phyloP scores from a whole-genome alignment of 2,113 vertebrate species.

The Aptenodytes forsteri region DNA sequence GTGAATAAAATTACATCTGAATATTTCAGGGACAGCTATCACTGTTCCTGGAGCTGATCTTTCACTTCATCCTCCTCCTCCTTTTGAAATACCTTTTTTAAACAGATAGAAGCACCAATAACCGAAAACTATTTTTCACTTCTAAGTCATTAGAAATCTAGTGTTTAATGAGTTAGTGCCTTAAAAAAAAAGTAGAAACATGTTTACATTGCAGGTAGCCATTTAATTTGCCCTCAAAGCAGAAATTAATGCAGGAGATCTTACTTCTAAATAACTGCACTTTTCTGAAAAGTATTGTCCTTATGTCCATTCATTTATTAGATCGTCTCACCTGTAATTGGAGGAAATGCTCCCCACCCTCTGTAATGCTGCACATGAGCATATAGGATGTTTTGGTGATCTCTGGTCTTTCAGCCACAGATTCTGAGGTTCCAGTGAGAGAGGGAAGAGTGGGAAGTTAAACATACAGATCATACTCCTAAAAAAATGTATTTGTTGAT shows the following conservation, averaged over 20 bases:
- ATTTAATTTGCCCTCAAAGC: background rate
- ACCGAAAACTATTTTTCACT: background rate
- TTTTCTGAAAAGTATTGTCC: background rate
- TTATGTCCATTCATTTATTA: background rate
- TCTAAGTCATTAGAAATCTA: background rate
- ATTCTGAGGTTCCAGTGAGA: background rate
- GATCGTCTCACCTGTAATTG: background rate
- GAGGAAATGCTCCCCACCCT: background rate
- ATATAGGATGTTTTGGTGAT: background rate
- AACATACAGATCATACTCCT: background rate
- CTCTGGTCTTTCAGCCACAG: background rate
- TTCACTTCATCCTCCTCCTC: background rate
- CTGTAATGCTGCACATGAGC: background rate
- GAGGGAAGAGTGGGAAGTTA: background rate
- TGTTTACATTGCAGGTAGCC: background rate
- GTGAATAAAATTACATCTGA: background rate
- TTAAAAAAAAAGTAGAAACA: background rate
- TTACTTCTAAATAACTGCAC: background rate
- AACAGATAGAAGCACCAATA: background rate
- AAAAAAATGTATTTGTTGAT: background rate
- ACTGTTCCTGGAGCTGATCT: background rate
- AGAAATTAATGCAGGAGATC: background rate
- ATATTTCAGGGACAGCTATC: background rate
- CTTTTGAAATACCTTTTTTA: background rate
- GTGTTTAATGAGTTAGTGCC: background rate